Base-by-base conservation (phyloP, 2,888 invertebrate species). In the Drosophila ustulata region DNA sequence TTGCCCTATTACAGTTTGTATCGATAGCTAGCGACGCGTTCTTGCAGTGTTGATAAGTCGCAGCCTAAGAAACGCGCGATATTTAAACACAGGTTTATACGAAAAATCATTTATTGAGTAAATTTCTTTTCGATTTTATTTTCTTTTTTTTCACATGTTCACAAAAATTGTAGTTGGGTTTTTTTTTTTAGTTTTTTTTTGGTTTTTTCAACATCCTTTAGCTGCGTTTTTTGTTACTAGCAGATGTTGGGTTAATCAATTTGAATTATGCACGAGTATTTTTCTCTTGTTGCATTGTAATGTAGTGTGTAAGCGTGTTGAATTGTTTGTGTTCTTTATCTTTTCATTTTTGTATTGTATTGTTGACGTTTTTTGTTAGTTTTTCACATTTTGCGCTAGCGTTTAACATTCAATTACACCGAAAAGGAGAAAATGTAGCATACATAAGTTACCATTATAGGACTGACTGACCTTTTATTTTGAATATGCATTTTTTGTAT, bases 71-170 rank as follows among this genome's bases (percentile, higher is more conserved):
- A 6, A n/a, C 9, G 37, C 61, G 57, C 37, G n/a, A 57, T n/a
- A 37, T 64, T 64, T 49, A 64, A 63, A 47, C 1, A 8, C 39
- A 41, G 34, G 6, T 37, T 64, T 84, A 66, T 88, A 88, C 86
- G 88, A 82, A 88, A 82, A 88, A 85, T 85, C 86, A 88, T 82
- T 82, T 82, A 82, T 88, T 82, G 73, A 88, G 86, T 88, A 88
- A 88, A 85, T 82, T 85, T 78, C 49, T 69, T 82, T 82, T 81
- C 79, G 75, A 69, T 80, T 76, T 81, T 85, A 57, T 70, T 43
- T 67, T 59, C 47, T 32, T 58, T 59, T 69, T 71, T 76, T 71
- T 66, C 46, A 66, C 78, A 78, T 58, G 52, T 73, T 66, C 73
- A 78, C 73, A 75, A 71, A 75, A 71, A 53, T 47, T 53, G 26